Conservation (phyloP, 2,797 vertebrate species). For the Squalus acanthias region DNA sequence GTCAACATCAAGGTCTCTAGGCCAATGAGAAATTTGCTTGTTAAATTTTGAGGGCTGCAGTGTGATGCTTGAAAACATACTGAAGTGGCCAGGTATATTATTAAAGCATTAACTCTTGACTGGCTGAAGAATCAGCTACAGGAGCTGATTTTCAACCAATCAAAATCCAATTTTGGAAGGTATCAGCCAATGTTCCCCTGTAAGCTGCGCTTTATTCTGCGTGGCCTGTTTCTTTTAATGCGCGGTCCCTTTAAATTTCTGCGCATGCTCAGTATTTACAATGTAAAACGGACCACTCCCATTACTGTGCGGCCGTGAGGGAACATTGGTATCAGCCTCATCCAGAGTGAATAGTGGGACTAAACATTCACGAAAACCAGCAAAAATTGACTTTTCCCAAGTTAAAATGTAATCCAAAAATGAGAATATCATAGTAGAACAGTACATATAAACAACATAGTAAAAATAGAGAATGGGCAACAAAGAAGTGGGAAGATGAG, state of each 20-base stretch:
- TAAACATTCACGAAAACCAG: background rate
- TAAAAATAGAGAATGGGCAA: background rate
- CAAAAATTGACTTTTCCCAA: background rate
- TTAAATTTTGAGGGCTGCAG: background rate
- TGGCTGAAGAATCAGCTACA: too few species aligned
- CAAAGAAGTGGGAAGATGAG: background rate
- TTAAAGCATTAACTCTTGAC: background rate
- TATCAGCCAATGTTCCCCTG: too few species aligned
- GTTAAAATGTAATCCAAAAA: background rate
- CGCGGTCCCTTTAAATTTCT: too few species aligned
- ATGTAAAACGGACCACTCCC: too few species aligned
- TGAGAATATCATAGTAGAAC: background rate
- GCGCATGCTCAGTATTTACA: too few species aligned
- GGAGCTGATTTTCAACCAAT: background rate
- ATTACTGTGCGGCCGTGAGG: too few species aligned
- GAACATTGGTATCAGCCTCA: background rate
- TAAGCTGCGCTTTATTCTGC: too few species aligned
- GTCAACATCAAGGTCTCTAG: background rate
- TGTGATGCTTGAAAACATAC: background rate
- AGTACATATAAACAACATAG: background rate
- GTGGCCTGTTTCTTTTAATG: too few species aligned
- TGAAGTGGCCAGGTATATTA: too few species aligned
- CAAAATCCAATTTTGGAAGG: background rate
- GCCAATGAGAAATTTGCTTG: background rate
- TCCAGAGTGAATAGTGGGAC: background rate